phyloP scores from a whole-genome alignment of 2,113 vertebrate species.

The Lampris incognitus region DNA sequence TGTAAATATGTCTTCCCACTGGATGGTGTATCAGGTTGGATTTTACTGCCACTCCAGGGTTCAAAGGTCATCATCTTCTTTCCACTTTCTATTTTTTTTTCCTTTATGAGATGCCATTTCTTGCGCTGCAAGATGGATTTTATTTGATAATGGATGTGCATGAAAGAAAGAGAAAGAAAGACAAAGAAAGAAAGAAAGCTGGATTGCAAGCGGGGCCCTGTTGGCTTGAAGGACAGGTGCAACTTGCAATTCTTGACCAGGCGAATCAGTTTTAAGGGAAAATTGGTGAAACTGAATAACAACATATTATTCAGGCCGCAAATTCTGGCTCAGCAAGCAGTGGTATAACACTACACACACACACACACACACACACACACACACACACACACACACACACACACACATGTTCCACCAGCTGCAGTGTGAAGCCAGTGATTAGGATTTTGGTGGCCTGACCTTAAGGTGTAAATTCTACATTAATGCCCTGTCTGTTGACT shows the following conservation, averaged over 20 bases:
- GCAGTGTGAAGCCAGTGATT: slow-evolving; percentile 33
- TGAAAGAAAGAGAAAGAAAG: slow-evolving; percentile 2
- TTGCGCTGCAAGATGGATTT: no score
- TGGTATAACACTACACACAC: slow-evolving; percentile 12
- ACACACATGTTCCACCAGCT: slow-evolving; percentile 41
- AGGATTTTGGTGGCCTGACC: slow-evolving; percentile 64
- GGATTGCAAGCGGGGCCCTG: no score
- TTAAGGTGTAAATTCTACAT: slow-evolving; percentile 79
- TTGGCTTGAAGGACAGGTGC: no score
- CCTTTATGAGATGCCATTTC: neutral
- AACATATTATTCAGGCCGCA: no score
- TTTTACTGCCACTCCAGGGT: slow-evolving; percentile 47
- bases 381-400: slow-evolving; percentile 19
- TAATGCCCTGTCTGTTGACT: slow-evolving; percentile 74
- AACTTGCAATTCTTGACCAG: no score
- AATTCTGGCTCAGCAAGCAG: neutral
- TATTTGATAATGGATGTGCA: neutral
- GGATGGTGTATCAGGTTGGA: slow-evolving; percentile 43
- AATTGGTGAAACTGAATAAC: no score
- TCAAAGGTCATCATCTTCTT: slow-evolving; percentile 43
- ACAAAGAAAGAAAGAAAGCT: neutral
- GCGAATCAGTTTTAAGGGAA: no score
- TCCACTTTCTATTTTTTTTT: slow-evolving; percentile 13
- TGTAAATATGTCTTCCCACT: slow-evolving; percentile 69
- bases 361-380: slow-evolving; percentile 29